These are phyloP conservation scores for Aphodius sticticus DNA, from an alignment of 2,888 invertebrate species.

Conservation along the genomic window DNA sequence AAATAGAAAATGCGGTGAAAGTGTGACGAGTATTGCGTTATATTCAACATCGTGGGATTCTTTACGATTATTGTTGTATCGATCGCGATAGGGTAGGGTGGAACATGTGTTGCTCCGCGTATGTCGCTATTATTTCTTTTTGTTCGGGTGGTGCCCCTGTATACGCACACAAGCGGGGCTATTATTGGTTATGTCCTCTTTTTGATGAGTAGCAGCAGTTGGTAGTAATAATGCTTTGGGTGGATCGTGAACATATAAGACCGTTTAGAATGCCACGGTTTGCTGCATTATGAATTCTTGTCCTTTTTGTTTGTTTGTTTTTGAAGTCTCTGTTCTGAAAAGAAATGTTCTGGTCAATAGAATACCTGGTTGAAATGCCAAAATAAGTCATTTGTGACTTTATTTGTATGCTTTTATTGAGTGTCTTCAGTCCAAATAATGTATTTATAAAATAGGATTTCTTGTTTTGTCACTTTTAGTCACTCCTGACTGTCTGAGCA, in stretches of 20 bases:
- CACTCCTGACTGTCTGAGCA: too few relatives aligned
- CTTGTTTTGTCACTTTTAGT: too few relatives aligned
- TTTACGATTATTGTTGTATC: constrained; percentile 24
- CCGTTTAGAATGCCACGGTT: not conserved
- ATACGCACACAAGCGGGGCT: not conserved
- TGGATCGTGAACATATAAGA: not conserved
- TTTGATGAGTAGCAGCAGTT: not conserved
- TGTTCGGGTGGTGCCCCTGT: not conserved
- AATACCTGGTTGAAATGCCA: too few relatives aligned
- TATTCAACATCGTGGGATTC: constrained; percentile 18
- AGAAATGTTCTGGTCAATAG: too few relatives aligned
- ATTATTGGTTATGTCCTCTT: not conserved
- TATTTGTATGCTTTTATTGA: too few relatives aligned
- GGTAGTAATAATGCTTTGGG: not conserved
- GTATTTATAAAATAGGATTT: too few relatives aligned
- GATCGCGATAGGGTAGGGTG: constrained; percentile 6
- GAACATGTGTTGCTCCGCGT: constrained; percentile 15
- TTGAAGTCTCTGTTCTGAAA: too few relatives aligned
- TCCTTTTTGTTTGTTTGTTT: too few relatives aligned
- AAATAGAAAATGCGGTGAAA: constrained; percentile 9
- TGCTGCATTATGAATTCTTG: too few relatives aligned
- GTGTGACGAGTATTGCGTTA: constrained; percentile 5
- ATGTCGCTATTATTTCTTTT: not conserved
- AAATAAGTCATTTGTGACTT: too few relatives aligned
- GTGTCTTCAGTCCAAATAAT: too few relatives aligned